These are phyloP conservation scores for Troglohyphantes excavatus DNA, from an alignment of 2,888 invertebrate species.

Conservation along the genomic window DNA sequence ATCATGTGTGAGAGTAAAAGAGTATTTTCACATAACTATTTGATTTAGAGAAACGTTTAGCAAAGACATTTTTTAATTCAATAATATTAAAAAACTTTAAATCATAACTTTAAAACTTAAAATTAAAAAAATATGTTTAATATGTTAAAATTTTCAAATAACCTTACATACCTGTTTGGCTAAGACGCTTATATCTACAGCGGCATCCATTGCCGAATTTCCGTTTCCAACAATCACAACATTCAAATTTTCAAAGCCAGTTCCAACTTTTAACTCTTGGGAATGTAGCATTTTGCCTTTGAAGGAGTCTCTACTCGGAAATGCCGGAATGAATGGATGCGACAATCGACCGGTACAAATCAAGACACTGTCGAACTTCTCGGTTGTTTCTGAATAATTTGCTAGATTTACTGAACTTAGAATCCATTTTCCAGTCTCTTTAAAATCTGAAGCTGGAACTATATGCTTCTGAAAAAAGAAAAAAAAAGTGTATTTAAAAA, in stretches of 20 bases:
- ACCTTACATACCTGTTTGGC: constrained; percentile 80
- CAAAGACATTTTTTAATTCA: neutral
- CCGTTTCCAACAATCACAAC: constrained; percentile 84
- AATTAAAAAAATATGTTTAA: neutral
- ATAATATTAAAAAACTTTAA: neutral
- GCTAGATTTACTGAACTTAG: constrained; percentile 31
- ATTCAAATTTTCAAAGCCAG: constrained; percentile 81
- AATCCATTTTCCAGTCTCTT: constrained; percentile 76
- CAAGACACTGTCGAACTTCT: constrained; percentile 83
- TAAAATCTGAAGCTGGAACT: constrained; percentile 63
- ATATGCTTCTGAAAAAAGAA: constrained; percentile 39
- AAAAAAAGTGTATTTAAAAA: too few relatives aligned
- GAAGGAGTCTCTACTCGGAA: constrained; percentile 82
- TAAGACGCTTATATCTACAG: constrained; percentile 82
- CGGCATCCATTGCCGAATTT: constrained; percentile 83
- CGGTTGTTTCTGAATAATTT: constrained; percentile 74
- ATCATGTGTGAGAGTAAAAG: too few relatives aligned
- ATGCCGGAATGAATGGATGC: constrained; percentile 82
- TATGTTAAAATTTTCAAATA: too few relatives aligned
- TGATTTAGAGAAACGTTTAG: too few relatives aligned
- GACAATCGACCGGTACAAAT: constrained; percentile 84
- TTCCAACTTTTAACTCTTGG: constrained; percentile 77
- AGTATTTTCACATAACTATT: too few relatives aligned
- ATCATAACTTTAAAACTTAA: neutral
- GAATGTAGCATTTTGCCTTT: constrained; percentile 80